A percentile compares a stretch with the other conserved stretches of the same genome.
Conservation (phyloP, 2,113 vertebrate genomes). For the Reinhardtius hippoglossoides region DNA sequence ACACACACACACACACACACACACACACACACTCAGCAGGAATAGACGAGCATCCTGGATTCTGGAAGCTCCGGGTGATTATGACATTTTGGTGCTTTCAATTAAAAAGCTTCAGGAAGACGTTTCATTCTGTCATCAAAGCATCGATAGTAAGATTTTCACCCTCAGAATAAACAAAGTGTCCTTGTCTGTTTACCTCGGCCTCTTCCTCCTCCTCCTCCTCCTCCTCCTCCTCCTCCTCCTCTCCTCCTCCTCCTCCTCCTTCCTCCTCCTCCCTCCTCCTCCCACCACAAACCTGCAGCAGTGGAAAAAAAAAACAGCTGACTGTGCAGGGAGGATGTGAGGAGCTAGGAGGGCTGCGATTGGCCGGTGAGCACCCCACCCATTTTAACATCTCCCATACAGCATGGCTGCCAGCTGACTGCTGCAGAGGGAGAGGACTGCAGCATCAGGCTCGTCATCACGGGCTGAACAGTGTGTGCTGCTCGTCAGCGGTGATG, state of each 20-base stretch:
- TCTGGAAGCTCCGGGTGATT: too few species aligned
- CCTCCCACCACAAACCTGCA: slow-evolving; percentile 31
- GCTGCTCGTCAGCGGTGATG: too few species aligned
- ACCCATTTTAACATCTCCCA: slow-evolving; percentile 30
- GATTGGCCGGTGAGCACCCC: slow-evolving; percentile 60
- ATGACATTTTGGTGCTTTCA: too few species aligned
- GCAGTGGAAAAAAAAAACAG: slow-evolving; percentile 1
- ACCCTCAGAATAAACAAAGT: neutral
- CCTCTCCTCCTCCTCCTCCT: slow-evolving; percentile 2
- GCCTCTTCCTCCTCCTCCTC: neutral
- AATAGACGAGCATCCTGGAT: too few species aligned
- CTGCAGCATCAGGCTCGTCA: neutral
- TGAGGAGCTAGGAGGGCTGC: neutral
- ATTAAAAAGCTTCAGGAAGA: too few species aligned
- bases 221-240: too few species aligned
- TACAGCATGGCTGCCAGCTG: slow-evolving; percentile 7
- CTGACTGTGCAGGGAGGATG: slow-evolving; percentile 52
- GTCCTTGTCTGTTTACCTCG: slow-evolving; percentile 51
- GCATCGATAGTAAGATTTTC: too few species aligned
- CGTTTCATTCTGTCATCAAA: too few species aligned
- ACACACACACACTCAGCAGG: too few species aligned
- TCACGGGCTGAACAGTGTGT: too few species aligned
- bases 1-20: too few species aligned
- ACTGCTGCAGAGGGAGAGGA: neutral
- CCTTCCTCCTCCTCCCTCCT: too few species aligned